Evolutionary conservation across 2,888 invertebrate genomes (phyloP).

Genomic region (Dexiosoma caninum): DNA sequence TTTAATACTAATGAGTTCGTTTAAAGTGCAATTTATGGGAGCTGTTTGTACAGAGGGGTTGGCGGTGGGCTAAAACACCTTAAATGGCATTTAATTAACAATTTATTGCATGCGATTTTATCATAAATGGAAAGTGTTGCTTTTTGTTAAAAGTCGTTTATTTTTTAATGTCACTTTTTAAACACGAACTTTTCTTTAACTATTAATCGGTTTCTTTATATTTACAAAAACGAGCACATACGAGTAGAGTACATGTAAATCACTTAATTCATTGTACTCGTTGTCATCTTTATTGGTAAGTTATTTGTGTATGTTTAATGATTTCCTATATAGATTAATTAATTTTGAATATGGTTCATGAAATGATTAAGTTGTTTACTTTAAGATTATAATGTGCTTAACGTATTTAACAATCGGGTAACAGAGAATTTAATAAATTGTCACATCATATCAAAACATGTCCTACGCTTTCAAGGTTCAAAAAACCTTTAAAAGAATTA

Average conservation of each 20-base stretch:
- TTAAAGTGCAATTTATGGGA: neutral
- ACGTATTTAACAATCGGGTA: too few relatives aligned
- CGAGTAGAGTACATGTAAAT: slow-evolving; percentile 23
- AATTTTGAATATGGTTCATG: slow-evolving; percentile 2
- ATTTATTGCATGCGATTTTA: slow-evolving; percentile 39
- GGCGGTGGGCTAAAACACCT: slow-evolving; percentile 41
- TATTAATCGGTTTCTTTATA: slow-evolving; percentile 26
- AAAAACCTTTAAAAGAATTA: too few relatives aligned
- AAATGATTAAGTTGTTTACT: neutral
- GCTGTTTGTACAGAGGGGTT: neutral
- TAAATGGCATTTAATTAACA: slow-evolving; percentile 61
- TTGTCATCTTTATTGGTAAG: neutral
- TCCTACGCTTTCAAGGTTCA: too few relatives aligned
- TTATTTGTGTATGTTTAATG: slow-evolving; percentile 30
- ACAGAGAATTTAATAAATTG: too few relatives aligned
- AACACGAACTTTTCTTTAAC: neutral
- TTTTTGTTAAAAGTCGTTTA: neutral
- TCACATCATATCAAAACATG: too few relatives aligned
- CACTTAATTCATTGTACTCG: neutral
- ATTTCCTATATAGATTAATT: slow-evolving; percentile 51
- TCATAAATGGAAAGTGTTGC: slow-evolving; percentile 37
- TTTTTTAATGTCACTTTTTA: neutral
- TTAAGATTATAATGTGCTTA: neutral
- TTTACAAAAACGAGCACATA: slow-evolving; percentile 8
- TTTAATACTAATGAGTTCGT: slow-evolving; percentile 50